phyloP scores from a whole-genome alignment of 1,140 invertebrate genomes.

The Zaprionus ornatus region DNA sequence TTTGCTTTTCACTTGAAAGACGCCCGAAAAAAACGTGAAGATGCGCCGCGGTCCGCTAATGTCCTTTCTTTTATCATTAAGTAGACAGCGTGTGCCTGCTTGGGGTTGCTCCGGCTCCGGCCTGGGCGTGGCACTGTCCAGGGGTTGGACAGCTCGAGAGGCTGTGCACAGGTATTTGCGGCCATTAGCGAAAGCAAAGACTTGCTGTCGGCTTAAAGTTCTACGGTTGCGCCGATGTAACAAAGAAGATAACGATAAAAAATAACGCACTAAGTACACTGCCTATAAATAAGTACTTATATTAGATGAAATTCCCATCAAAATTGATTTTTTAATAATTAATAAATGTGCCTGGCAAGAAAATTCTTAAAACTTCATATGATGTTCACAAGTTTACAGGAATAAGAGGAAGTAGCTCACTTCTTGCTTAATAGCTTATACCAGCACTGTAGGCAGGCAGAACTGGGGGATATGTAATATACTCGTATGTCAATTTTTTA shows the following conservation, averaged over 20 bases:
- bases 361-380: slow-evolving; percentile 37
- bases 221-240: slow-evolving; percentile 46
- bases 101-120: slow-evolving; percentile 29
- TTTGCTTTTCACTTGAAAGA: slow-evolving; percentile 81
- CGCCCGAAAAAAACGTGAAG: slow-evolving; percentile 67
- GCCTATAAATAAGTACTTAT: background rate
- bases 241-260: slow-evolving; percentile 42
- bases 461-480: too few species aligned
- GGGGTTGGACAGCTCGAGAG: slow-evolving; percentile 17
- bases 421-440: background rate
- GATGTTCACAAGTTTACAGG: background rate
- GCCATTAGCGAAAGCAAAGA: slow-evolving; percentile 59
- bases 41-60: slow-evolving; percentile 76
- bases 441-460: background rate
- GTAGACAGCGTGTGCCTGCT: slow-evolving; percentile 68
- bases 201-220: slow-evolving; percentile 69
- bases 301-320: background rate
- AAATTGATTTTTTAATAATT: slow-evolving; percentile 49
- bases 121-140: slow-evolving; percentile 37
- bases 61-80: slow-evolving; percentile 82
- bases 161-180: slow-evolving; percentile 65
- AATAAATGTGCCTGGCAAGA: slow-evolving; percentile 19
- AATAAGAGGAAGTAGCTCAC: background rate
- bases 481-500: background rate
- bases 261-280: background rate